Percentiles rank a stretch among this genome's conserved stretches.
phyloP scores from a whole-genome alignment of 1,140 invertebrate genomes.

The Rhysida immarginata region DNA sequence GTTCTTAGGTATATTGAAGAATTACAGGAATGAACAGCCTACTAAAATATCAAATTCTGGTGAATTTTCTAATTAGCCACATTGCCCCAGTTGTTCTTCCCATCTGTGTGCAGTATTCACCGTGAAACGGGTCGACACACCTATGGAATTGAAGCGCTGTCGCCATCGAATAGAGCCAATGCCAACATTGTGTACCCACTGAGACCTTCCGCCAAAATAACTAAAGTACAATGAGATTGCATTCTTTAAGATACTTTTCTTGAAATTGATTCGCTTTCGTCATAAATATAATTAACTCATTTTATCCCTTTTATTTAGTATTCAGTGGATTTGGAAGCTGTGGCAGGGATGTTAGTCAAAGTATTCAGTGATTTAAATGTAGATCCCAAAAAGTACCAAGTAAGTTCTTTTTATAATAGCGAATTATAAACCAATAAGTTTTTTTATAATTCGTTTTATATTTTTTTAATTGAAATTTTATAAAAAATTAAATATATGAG shows the following conservation, averaged over 20 bases:
- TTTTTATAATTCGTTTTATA: no score
- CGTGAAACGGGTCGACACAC: conserved; percentile 27
- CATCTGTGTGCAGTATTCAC: conserved; percentile 37
- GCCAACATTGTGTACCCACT: conserved; percentile 32
- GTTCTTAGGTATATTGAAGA: no score
- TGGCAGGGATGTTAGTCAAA: conserved; percentile 33
- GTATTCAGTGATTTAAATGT: conserved; percentile 34
- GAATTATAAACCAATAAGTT: no score
- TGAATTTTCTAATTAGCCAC: conserved; percentile 32
- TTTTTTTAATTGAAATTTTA: no score
- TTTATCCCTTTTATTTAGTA: no score
- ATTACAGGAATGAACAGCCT: no score
- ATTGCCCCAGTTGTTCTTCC: conserved; percentile 42
- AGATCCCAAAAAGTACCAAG: conserved; percentile 30
- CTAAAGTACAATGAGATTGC: conserved; percentile 32
- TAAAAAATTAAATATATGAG: no score
- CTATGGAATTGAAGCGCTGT: conserved; percentile 38
- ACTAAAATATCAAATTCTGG: no score
- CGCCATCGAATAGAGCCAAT: conserved; percentile 30
- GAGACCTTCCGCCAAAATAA: conserved; percentile 36
- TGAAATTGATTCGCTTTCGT: conserved; percentile 1
- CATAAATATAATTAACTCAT: no score
- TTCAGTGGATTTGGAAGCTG: conserved; percentile 28
- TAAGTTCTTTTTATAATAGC: no score
- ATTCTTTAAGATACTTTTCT: conserved; percentile 9